Percentiles rank a stretch among this genome's conserved stretches.
These are phyloP conservation scores for Cephalotes varians DNA, from an alignment of 2,888 invertebrate genomes.

Conservation along the genomic window DNA sequence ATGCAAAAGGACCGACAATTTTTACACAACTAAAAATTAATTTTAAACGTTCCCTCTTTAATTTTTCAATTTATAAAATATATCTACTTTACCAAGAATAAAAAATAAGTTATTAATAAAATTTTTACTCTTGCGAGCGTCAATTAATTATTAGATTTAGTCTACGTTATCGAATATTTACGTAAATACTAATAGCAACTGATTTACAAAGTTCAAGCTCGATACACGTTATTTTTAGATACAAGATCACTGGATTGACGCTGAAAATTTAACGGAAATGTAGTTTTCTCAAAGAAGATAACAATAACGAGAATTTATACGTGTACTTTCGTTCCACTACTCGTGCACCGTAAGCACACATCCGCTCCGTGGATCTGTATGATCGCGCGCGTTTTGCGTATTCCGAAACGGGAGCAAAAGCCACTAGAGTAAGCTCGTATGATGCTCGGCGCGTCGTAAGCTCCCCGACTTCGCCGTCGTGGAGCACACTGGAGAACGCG, in stretches of 20 bases:
- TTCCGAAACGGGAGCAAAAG: constrained; percentile 56
- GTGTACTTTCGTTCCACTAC: neutral
- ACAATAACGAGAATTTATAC: neutral
- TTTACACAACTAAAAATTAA: neutral
- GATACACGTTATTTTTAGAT: neutral
- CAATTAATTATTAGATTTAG: neutral
- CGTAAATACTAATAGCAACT: neutral
- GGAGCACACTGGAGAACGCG: constrained; percentile 25
- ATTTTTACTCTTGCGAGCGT: constrained; percentile 1
- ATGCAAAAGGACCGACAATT: neutral
- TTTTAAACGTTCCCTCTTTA: neutral
- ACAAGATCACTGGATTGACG: neutral
- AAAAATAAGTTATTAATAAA: neutral
- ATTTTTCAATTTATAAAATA: neutral
- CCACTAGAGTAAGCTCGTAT: constrained; percentile 42
- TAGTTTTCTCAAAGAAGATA: neutral
- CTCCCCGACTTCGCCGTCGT: constrained; percentile 37
- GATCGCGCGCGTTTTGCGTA: constrained; percentile 33
- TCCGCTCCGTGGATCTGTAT: neutral
- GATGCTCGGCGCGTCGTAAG: constrained; percentile 56
- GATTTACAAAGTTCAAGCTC: neutral
- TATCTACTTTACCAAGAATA: neutral
- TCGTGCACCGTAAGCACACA: constrained; percentile 1
- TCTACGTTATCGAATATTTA: no score
- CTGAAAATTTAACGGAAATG: constrained; percentile 14